Evolutionary conservation across 2,797 vertebrate species (phyloP), one percentile per base, ranked within the genome.

Genomic region (Pangasius mekongensis): DNA sequence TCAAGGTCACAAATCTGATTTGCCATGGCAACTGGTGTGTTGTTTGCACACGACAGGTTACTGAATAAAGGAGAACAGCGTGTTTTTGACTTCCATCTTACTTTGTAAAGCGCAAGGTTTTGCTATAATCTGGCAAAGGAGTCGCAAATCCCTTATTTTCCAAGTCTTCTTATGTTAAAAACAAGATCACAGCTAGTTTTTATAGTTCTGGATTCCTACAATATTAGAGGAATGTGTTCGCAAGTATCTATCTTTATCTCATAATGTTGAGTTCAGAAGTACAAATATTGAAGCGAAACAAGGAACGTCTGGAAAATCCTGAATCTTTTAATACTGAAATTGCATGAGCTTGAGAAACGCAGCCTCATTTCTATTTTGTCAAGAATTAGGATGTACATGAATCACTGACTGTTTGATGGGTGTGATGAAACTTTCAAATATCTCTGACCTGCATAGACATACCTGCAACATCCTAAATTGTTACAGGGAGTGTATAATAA

Each of bases 11-110:
- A 90, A 90, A 88, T 89, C 90, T 83, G 62, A 0, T 86, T 93
- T 16, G 49, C 91, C 92, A 94, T 94, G 89, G 94, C 93, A 93
- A 94, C 95, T 85, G 83, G 69, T 58, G 83, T 85, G 86, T 87
- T 95, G 94, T 96, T 95, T 96, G 92, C 88, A 84, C 92, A 95
- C 94, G 93, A 89, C 83, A 86, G 91, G 94, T 96, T 95, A 95
- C 90, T 93, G 85, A 95, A 94, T 95, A 84, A 90, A 64, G 84
- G 91, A 93, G 80, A 86, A 84, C 82, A 49, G 49, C 7, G 30
- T 54, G 47, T 85, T 73, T 84, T 90, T 84, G 84, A 80, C 81
- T 89, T 76, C 30, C 82, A 58, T 84, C 62, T 87, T 80, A 47
- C 84, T 58, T 88, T 87, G 24, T 71, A 49, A 83, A 62, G 16